A percentile compares a stretch with the other conserved stretches of the same genome.
Conservation (phyloP, 1,140 invertebrate species). For the honey bee (Apis mellifera) region Amel_HAv3.1 CM009940.2:4679501-4680000, state of each 20-base stretch:
- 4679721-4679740: background rate
- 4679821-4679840: background rate
- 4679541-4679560: conserved; percentile 82
- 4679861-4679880: background rate
- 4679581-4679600: conserved; percentile 8
- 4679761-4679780: conserved; percentile 1
- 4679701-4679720: conserved; percentile 66
- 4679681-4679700: conserved; percentile 68
- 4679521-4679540: conserved; percentile 84
- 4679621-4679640: conserved; percentile 59
- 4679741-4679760: background rate
- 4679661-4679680: conserved; percentile 71
- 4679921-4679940: background rate
- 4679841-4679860: background rate
- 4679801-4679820: background rate
- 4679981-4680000: background rate
- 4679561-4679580: conserved; percentile 35
- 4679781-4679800: too few species aligned
- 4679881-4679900: background rate
- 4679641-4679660: conserved; percentile 76
- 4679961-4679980: background rate
- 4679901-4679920: background rate
- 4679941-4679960: background rate
- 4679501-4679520: conserved; percentile 80
- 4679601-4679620: background rate